Conservation (phyloP, 2,888 invertebrate species). For the Prosapia bicincta region DNA sequence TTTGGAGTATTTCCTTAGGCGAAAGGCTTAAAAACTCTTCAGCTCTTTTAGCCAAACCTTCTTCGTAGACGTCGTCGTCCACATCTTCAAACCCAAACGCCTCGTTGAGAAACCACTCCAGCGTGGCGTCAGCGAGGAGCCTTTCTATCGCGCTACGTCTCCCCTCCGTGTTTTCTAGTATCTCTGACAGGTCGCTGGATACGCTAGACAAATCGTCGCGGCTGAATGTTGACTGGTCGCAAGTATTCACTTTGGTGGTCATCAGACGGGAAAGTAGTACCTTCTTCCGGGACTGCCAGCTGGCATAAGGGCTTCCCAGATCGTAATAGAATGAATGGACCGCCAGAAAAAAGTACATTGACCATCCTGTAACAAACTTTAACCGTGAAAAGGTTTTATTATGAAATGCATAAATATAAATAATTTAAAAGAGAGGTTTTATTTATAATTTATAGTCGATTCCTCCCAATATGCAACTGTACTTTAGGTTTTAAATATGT, state of each 20-base stretch:
- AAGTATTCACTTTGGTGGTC: not conserved
- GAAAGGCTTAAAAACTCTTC: not conserved
- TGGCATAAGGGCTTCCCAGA: not conserved
- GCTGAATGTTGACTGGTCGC: not conserved
- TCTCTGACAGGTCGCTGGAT: not conserved
- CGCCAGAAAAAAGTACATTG: not conserved
- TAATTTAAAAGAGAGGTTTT: too few species aligned
- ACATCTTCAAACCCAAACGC: not conserved
- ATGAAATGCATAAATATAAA: too few species aligned
- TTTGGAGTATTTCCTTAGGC: not conserved
- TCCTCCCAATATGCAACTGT: too few species aligned
- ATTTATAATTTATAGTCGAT: too few species aligned
- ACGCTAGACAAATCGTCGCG: not conserved
- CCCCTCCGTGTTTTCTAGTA: not conserved
- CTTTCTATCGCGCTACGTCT: not conserved
- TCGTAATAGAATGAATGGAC: not conserved
- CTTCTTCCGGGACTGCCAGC: not conserved
- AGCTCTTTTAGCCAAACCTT: not conserved
- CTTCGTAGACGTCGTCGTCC: not conserved
- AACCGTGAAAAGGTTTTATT: too few species aligned
- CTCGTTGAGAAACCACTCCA: not conserved
- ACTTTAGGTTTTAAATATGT: too few species aligned
- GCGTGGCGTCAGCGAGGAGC: not conserved
- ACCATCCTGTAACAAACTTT: not conserved
- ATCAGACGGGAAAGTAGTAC: not conserved